These are phyloP conservation scores for Gymnogyps californianus DNA, from an alignment of 2,113 vertebrate species.

Conservation along the genomic window DNA sequence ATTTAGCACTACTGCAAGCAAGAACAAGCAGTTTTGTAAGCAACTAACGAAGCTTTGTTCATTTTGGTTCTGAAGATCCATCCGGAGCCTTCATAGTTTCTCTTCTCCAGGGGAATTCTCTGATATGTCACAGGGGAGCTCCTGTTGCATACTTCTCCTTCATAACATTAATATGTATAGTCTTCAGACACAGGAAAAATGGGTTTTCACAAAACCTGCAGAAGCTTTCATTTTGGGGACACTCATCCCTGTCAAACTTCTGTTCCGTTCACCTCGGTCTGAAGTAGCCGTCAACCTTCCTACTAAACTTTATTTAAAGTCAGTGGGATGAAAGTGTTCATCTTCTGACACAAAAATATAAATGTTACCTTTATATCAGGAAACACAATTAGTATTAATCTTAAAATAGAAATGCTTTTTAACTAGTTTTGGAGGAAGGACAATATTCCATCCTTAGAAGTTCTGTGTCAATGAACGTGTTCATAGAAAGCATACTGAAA, in stretches of 20 bases:
- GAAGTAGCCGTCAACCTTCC: neutral
- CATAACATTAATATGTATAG: neutral
- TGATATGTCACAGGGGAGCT: neutral
- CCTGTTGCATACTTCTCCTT: neutral
- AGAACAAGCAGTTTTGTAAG: neutral
- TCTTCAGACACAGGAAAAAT: neutral
- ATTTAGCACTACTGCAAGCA: neutral
- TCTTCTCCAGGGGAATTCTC: neutral
- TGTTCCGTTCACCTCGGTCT: neutral
- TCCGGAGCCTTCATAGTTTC: neutral
- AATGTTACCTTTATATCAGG: neutral
- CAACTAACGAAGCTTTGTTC: neutral
- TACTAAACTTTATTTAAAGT: neutral
- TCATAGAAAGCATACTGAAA: neutral
- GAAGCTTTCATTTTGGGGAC: neutral
- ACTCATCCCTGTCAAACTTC: neutral
- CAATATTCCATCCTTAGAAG: neutral
- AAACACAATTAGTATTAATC: neutral
- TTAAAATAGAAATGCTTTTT: neutral
- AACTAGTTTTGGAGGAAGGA: neutral
- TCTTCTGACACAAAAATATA: neutral
- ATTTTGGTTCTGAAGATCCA: neutral
- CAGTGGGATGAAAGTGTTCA: neutral
- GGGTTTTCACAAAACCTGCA: neutral
- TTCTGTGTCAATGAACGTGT: neutral